Evolutionary conservation across 2,888 invertebrate genomes (phyloP), one percentile per base, ranked within the genome.

Genomic region (Pimpla rufipes): DNA sequence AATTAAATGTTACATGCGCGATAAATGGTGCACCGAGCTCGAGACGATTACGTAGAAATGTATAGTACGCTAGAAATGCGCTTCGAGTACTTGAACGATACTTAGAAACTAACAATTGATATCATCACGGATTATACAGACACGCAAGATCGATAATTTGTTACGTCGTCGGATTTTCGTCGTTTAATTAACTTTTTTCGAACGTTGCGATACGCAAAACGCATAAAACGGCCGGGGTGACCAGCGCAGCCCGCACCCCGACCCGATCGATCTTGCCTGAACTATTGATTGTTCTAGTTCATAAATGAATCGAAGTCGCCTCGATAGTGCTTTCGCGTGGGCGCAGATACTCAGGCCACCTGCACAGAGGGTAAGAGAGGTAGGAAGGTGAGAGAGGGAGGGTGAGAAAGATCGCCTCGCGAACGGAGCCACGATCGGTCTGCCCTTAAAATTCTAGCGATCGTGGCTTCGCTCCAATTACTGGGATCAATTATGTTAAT

Each of bases 141-240:
- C 45, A 75, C 55, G 21, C 50, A 71, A 70, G 50, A 83, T 76
- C 70, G 79, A 55, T 71, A 23, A 23, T 50, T 78, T 52, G 59
- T 59, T 59, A 59, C 37, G n/a, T 57, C 18, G 16, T 29, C 57
- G 37, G 37, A 55, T 55, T 55, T 55, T 23, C 23, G 21, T 18
- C 50, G 16, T 52, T 18, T 52, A 13, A 29, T 13, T 59, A 68
- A 29, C 11, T 52, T 42, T 29, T 62, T 80, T 47, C 10, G 11
- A 78, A 73, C 81, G 81, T 81, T 81, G 81, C 81, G 81, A 81
- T 4, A 81, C 81, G 81, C 37, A 81, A 81, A 82, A 75, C 82
- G 82, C 79, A 76, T 64, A 64, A 18, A 29, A 5, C 2, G 42
- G 35, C 29, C 23, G 23, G 42, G 59, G 18, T 73, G 64, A 78